A percentile compares a stretch with the other conserved stretches of the same genome.
Conservation (phyloP, 1,140 invertebrate genomes). For the Alviniconcha marisindica region DNA sequence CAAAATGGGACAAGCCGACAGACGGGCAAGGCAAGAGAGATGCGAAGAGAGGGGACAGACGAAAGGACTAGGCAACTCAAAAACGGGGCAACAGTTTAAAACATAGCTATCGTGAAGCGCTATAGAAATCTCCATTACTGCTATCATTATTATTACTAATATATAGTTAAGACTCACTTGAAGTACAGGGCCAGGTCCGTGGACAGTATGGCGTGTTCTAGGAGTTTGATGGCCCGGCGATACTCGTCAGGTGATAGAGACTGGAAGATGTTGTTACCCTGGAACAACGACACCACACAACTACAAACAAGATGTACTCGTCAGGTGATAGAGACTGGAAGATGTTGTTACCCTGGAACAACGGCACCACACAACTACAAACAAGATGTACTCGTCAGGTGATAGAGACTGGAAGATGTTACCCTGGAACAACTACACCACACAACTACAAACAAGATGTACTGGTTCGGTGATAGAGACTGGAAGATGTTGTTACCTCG, state of each 20-base stretch:
- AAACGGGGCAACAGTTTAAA: neutral
- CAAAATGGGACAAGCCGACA: neutral
- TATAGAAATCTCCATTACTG: too few species aligned
- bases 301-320: too few species aligned
- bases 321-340: conserved; percentile 90
- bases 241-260: conserved; percentile 93
- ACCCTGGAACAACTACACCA: conserved; percentile 66
- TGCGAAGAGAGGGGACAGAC: too few species aligned
- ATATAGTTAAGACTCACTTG: conserved; percentile 86
- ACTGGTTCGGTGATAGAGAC: conserved; percentile 91
- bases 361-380: too few species aligned
- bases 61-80: too few species aligned
- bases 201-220: conserved; percentile 93
- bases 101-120: too few species aligned
- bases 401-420: conserved; percentile 91
- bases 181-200: conserved; percentile 98
- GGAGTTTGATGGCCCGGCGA: conserved; percentile 90
- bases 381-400: conserved; percentile 93
- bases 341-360: conserved; percentile 84
- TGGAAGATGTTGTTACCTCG: conserved; percentile 89
- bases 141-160: too few species aligned
- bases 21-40: neutral
- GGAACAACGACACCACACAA: too few species aligned
- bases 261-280: conserved; percentile 89
- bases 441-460: too few species aligned